Evolutionary conservation across 37 sponge, comb jelly and placozoan genomes (phyloP).

Genomic region (Hexactinellida sp.): DNA sequence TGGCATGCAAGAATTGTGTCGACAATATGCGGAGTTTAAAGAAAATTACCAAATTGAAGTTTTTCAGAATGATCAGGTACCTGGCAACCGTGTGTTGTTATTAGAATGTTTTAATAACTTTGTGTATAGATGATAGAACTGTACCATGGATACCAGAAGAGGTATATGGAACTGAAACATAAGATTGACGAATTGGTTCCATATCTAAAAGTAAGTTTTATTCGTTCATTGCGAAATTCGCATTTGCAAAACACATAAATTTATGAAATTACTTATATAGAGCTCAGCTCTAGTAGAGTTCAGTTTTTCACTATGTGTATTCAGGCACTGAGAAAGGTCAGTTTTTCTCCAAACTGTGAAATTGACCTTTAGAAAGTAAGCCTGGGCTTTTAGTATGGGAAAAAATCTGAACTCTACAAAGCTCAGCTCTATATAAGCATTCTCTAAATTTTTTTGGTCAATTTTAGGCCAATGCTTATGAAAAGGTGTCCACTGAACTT

Average conservation of each 20-base stretch:
- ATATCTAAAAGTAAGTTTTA: background rate
- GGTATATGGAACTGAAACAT: background rate
- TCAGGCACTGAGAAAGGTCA: too few relatives aligned
- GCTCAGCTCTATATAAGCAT: too few relatives aligned
- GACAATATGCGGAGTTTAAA: background rate
- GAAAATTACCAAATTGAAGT: background rate
- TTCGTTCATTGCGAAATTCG: too few relatives aligned
- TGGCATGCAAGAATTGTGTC: background rate
- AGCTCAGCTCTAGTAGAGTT: too few relatives aligned
- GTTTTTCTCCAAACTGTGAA: too few relatives aligned
- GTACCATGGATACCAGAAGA: background rate
- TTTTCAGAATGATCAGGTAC: background rate
- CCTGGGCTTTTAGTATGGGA: too few relatives aligned
- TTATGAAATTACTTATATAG: too few relatives aligned
- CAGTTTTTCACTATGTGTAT: too few relatives aligned
- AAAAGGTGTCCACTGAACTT: background rate
- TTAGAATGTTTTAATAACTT: background rate
- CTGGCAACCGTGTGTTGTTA: background rate
- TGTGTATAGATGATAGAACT: background rate
- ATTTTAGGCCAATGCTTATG: constrained; percentile 7
- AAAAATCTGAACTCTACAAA: too few relatives aligned
- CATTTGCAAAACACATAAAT: too few relatives aligned
- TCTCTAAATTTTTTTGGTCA: too few relatives aligned
- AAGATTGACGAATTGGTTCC: constrained; percentile 9
- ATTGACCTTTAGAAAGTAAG: too few relatives aligned